phyloP scores from a whole-genome alignment of 1,140 invertebrate genomes.

The Anoplolepis gracilipes region DNA sequence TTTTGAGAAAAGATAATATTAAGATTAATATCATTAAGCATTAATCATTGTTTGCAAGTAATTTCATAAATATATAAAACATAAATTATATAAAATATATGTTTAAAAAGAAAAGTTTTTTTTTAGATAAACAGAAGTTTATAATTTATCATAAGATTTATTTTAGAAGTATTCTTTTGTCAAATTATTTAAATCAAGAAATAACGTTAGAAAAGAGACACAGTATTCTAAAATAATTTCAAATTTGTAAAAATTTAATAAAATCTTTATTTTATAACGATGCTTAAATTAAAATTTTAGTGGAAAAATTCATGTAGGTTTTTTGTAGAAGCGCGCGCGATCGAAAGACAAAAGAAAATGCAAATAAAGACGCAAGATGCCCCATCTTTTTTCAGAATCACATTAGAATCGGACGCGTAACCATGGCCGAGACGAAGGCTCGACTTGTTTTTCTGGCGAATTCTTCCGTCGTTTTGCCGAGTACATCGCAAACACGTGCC shows the following conservation, averaged over 20 bases:
- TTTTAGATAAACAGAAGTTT: background rate
- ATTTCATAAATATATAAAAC: background rate
- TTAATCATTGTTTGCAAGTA: background rate
- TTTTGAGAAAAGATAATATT: background rate
- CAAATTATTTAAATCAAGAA: background rate
- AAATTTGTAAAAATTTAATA: background rate
- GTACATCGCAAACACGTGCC: slow-evolving; percentile 38
- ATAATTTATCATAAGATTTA: background rate
- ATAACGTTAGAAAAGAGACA: background rate
- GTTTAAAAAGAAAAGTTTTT: slow-evolving; percentile 13
- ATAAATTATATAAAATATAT: background rate
- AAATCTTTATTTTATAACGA: background rate
- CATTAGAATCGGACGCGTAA: background rate
- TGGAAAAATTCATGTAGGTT: background rate
- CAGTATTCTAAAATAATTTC: background rate
- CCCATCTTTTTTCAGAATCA: background rate
- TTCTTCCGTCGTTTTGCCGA: slow-evolving; percentile 3
- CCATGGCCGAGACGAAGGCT: background rate
- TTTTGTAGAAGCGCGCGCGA: background rate
- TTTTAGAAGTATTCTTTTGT: background rate
- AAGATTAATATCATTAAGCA: too few species aligned
- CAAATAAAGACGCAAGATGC: slow-evolving; percentile 1
- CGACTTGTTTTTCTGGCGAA: slow-evolving; percentile 30
- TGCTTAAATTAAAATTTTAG: background rate
- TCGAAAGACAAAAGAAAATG: background rate